phyloP scores from a whole-genome alignment of 2,113 vertebrate genomes.

The Carassius auratus region DNA sequence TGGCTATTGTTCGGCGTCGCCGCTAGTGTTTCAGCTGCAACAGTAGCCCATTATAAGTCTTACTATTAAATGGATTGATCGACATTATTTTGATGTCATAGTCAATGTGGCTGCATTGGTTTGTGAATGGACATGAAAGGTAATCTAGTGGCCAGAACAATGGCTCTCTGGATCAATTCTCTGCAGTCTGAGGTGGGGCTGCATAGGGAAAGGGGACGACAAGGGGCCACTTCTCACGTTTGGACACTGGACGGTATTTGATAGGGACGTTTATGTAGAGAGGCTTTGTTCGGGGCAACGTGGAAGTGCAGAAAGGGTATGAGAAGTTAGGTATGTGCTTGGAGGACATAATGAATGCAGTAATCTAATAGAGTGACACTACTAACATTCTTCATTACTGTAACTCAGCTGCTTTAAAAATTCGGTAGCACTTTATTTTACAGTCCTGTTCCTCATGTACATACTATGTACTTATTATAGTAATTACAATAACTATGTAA shows the following conservation, averaged over 20 bases:
- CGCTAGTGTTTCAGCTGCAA: slow-evolving; percentile 69
- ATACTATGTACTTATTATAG: no score
- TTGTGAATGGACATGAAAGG: slow-evolving; percentile 67
- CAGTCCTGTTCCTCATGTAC: no score
- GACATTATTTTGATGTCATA: slow-evolving; percentile 72
- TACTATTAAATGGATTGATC: slow-evolving; percentile 69
- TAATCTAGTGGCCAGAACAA: slow-evolving; percentile 64
- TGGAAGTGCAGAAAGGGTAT: slow-evolving; percentile 4
- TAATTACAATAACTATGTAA: no score
- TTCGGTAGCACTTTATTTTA: no score
- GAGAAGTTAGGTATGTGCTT: background rate
- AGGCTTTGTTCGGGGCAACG: slow-evolving; percentile 22
- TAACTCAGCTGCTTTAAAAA: background rate
- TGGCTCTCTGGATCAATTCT: slow-evolving; percentile 54
- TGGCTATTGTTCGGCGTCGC: slow-evolving; percentile 65
- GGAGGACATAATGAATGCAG: slow-evolving; percentile 32
- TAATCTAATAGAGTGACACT: background rate
- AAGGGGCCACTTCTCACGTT: slow-evolving; percentile 43
- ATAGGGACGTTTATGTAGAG: slow-evolving; percentile 25
- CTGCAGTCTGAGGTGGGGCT: slow-evolving; percentile 55
- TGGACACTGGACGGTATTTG: slow-evolving; percentile 30
- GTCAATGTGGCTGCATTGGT: slow-evolving; percentile 55
- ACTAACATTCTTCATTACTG: background rate
- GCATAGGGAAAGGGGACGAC: slow-evolving; percentile 38
- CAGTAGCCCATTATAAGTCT: slow-evolving; percentile 65